These are phyloP conservation scores for Formica exsecta DNA, from an alignment of 1,140 invertebrate species.

Conservation along the genomic window DNA sequence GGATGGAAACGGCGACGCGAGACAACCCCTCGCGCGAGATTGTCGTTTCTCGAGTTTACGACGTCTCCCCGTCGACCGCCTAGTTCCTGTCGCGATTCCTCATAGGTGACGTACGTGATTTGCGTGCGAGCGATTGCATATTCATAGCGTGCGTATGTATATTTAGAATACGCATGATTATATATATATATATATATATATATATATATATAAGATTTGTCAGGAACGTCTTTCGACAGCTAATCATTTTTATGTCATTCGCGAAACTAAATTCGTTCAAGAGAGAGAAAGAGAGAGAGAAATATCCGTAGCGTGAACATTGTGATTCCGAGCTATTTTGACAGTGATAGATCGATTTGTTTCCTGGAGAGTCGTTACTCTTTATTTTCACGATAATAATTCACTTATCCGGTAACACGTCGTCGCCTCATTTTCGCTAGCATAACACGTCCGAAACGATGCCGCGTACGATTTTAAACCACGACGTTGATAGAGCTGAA, in stretches of 20 bases:
- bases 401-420: constrained; percentile 58
- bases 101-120: constrained; percentile 8
- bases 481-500: constrained; percentile 31
- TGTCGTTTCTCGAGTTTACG: constrained; percentile 57
- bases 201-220: background rate
- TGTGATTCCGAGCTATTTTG: constrained; percentile 65
- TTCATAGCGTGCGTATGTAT: background rate
- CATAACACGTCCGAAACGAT: background rate
- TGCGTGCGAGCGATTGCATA: background rate
- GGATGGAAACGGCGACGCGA: background rate
- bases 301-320: constrained; percentile 27
- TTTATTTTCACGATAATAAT: constrained; percentile 75
- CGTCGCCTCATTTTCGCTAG: constrained; percentile 64
- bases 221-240: background rate
- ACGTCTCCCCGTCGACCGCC: background rate
- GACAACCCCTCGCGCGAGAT: constrained; percentile 6
- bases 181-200: too few relatives aligned
- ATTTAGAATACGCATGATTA: background rate
- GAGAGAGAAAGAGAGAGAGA: constrained; percentile 4
- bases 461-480: background rate
- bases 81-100: constrained; percentile 17
- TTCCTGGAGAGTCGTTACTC: constrained; percentile 52
- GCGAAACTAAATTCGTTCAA: constrained; percentile 1
- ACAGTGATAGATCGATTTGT: constrained; percentile 73
- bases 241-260: background rate